Evolutionary conservation across 2,797 vertebrate genomes (phyloP).

Genomic region (Dendrocincla tyrannina): DNA sequence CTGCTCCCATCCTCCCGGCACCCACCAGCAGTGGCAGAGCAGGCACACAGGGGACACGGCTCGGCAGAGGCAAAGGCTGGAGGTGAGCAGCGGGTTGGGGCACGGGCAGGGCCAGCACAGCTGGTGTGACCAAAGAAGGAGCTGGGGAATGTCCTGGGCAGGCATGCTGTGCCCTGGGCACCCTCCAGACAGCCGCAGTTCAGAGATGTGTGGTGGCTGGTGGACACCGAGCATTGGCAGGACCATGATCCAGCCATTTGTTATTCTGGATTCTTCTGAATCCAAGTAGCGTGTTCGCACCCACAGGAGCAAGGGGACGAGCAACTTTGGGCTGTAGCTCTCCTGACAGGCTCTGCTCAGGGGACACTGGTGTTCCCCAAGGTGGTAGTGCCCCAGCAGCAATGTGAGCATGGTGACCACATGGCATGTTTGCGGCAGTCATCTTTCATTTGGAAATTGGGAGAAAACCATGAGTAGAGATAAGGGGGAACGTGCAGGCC

Average conservation of each 20-base stretch:
- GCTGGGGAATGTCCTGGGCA: neutral
- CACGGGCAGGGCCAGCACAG: neutral
- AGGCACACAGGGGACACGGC: neutral
- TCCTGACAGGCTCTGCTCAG: neutral
- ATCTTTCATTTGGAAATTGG: accelerated
- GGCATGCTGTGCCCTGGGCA: accelerated
- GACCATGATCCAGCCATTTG: accelerated
- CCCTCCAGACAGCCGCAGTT: accelerated
- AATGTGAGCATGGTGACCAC: neutral
- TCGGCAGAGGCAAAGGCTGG: neutral
- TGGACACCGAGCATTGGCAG: accelerated
- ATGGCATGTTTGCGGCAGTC: accelerated
- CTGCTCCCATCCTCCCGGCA: neutral
- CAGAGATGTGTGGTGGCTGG: neutral
- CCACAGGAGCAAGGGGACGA: accelerated
- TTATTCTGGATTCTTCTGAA: neutral
- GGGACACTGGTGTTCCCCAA: neutral
- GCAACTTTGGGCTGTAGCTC: neutral
- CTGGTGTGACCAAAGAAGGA: neutral
- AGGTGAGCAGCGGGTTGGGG: neutral
- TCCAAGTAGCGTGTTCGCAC: accelerated
- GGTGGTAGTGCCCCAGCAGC: neutral
- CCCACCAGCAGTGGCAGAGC: neutral
- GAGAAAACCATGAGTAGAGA: accelerated
- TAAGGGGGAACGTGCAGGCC: neutral